Base-by-base conservation (phyloP, 2,888 invertebrate genomes). In the Laspeyria flexula region DNA sequence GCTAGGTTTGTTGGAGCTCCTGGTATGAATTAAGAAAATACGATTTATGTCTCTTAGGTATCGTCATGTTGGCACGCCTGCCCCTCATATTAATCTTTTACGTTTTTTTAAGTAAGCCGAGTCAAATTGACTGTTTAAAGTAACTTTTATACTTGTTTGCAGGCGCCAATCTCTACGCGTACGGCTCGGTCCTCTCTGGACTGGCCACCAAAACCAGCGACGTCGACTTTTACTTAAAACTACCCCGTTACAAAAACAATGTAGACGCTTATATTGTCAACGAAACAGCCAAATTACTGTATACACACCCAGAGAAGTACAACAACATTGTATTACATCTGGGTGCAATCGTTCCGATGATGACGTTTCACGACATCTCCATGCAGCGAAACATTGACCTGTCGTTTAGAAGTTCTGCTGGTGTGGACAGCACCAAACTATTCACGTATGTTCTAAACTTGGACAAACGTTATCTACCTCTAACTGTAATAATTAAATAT, bases 401-500 rank as follows among this genome's bases (percentile, higher is more conserved):
- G 1, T 43, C 37, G 5, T 55, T 66, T 30, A 44, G 27, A 1
- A 39, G 18, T 5, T 4, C 42, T 11, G 9, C 1, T 5, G 39
- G 42, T 16, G 6, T 23, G 11, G 11, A 33, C 38, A 41, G 27
- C 18, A 55, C 23, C 4, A 29, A 31, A 11, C 0, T 73, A 0
- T 4, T 71, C 0, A n/a, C 27, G 0, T 67, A 73, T 33, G 49
- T 60, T 3, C 33, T 71, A 2, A 16, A 42, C 1, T 18, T 62
- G 11, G 68, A 72, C 38, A 10, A 55, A 10, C 44, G 62, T 4
- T 45, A 15, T 3, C 6, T 40, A 7, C 13, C 51, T 1, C 43
- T 74, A 11, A 55, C 52, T 7, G 29, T 41, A 0, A 41, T 71
- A 21, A 18, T 70, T 1, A 75, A 73, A 29, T 29, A 51, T 11